These are phyloP conservation scores for Phaethornis superciliosus DNA, from an alignment of 2,113 vertebrate genomes.

Conservation along the genomic window DNA sequence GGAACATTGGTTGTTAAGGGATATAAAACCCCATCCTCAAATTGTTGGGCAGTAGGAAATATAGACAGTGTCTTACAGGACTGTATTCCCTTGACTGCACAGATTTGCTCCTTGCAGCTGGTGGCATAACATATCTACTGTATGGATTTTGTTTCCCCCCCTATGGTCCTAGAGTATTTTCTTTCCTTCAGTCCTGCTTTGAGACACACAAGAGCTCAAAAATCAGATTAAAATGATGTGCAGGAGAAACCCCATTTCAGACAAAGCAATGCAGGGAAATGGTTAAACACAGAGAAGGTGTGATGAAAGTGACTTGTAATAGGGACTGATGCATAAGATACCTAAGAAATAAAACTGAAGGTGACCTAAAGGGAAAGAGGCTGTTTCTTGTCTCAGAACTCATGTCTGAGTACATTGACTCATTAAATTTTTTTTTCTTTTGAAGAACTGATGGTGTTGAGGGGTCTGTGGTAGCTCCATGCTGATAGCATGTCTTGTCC, in stretches of 20 bases:
- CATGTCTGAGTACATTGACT: not conserved
- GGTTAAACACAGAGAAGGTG: not conserved
- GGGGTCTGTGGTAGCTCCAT: not conserved
- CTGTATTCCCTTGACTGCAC: not conserved
- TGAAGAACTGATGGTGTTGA: not conserved
- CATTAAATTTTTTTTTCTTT: not conserved
- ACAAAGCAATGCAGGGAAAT: not conserved
- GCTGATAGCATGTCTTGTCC: not conserved
- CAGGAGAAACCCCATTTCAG: not conserved
- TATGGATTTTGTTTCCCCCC: not conserved
- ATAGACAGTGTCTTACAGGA: not conserved
- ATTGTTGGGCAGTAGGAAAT: conserved; percentile 40
- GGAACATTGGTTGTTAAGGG: conserved; percentile 35
- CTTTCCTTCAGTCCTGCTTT: not conserved
- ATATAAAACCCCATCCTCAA: not conserved
- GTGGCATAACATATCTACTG: not conserved
- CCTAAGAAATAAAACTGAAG: not conserved
- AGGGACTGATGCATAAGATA: not conserved
- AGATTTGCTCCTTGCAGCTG: not conserved
- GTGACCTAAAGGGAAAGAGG: not conserved
- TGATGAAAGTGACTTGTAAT: not conserved
- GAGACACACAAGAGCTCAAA: not conserved
- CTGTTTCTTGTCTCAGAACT: not conserved
- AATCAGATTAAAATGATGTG: not conserved
- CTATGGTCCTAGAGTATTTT: not conserved